Percentiles rank a stretch among this genome's conserved stretches.
Evolutionary conservation across 2,888 invertebrate genomes (phyloP).

Genomic region (Drosophila bunnanda): DNA sequence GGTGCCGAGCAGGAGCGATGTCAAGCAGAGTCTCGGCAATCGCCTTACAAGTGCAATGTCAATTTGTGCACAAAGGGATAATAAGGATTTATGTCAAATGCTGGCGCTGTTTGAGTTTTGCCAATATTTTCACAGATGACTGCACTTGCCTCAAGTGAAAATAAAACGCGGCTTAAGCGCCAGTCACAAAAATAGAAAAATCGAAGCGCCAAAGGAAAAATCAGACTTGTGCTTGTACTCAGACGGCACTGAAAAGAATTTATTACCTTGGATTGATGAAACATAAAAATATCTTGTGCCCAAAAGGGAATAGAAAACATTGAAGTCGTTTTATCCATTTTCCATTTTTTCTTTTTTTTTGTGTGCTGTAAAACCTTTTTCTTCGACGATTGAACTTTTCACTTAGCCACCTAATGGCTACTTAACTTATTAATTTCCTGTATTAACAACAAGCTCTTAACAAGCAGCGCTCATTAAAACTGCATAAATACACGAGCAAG

Average conservation of each 20-base stretch:
- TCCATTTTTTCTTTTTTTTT: background rate
- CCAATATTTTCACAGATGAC: slow-evolving; percentile 74
- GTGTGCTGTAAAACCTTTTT: no score
- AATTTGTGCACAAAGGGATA: slow-evolving; percentile 79
- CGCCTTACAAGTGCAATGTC: slow-evolving; percentile 79
- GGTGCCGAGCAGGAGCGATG: slow-evolving; percentile 8
- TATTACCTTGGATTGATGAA: background rate
- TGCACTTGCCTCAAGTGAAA: slow-evolving; percentile 61
- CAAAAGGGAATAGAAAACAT: background rate
- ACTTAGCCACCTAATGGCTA: slow-evolving; percentile 58
- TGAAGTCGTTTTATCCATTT: background rate
- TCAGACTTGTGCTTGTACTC: slow-evolving; percentile 22
- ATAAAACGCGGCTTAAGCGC: slow-evolving; percentile 46
- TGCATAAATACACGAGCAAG: slow-evolving; percentile 54
- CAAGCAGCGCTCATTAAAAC: slow-evolving; percentile 69
- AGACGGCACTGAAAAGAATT: slow-evolving; percentile 16
- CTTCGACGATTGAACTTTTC: slow-evolving; percentile 55
- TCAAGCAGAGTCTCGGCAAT: slow-evolving; percentile 66
- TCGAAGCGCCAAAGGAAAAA: slow-evolving; percentile 8
- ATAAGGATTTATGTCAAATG: slow-evolving; percentile 78
- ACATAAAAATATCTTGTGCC: background rate
- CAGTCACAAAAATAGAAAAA: slow-evolving; percentile 16
- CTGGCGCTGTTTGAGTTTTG: slow-evolving; percentile 66
- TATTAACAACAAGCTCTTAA: slow-evolving; percentile 59
- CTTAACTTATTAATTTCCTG: slow-evolving; percentile 75